phyloP scores from a whole-genome alignment of 37 sponge, comb jelly and placozoan genomes.

The Cliona cf. orientalis region DNA sequence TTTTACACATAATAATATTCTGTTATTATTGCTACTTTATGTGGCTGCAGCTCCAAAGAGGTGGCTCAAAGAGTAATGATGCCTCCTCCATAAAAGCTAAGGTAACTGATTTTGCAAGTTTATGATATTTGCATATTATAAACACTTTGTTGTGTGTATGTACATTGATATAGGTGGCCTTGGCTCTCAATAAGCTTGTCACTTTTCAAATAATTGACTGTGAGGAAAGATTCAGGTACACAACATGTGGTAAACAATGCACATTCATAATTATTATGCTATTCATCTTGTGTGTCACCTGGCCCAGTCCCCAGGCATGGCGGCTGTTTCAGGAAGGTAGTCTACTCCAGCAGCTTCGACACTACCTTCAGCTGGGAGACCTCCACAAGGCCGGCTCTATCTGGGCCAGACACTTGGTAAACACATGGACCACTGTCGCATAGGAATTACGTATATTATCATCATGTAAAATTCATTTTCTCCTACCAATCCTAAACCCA shows the following conservation, averaged over 20 bases:
- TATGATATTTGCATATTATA: neutral
- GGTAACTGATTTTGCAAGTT: neutral
- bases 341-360: conserved; percentile 13
- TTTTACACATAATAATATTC: too few relatives aligned
- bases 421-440: too few relatives aligned
- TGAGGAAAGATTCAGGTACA: conserved; percentile 21
- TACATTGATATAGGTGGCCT: neutral
- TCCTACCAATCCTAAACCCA: too few relatives aligned
- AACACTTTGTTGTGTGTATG: neutral
- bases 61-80: neutral
- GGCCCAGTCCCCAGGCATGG: conserved; percentile 46
- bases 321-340: conserved; percentile 12
- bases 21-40: too few relatives aligned
- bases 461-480: too few relatives aligned
- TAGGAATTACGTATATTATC: too few relatives aligned
- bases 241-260: neutral
- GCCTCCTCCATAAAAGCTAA: neutral
- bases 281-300: too few relatives aligned
- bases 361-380: conserved; percentile 33
- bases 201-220: conserved; percentile 28
- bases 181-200: conserved; percentile 30
- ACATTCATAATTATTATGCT: neutral
- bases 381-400: conserved; percentile 22
- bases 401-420: conserved; percentile 51
- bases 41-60: neutral